Evolutionary conservation across 1,140 invertebrate genomes (phyloP).

Genomic region (Listronotus oregonensis): DNA sequence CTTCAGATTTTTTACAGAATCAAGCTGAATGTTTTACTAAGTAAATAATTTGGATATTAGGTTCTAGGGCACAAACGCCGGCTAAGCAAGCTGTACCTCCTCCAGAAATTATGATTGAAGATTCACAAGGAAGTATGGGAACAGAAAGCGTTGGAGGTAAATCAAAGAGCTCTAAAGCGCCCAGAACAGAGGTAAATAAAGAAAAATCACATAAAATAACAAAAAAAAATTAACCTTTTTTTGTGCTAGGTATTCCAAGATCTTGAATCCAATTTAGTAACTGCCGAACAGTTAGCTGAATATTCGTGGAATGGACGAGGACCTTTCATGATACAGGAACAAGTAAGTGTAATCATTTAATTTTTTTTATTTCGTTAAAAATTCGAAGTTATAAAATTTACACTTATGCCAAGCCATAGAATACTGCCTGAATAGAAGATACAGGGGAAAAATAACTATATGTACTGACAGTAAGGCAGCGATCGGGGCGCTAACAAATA

Average conservation of each 20-base stretch:
- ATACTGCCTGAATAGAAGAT: too few species aligned
- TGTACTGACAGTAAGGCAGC: too few species aligned
- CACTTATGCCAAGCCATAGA: too few species aligned
- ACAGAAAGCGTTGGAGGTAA: constrained; percentile 65
- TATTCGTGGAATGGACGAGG: constrained; percentile 89
- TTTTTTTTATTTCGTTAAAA: too few species aligned
- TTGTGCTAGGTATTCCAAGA: constrained; percentile 55
- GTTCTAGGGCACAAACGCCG: constrained; percentile 59
- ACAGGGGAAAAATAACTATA: too few species aligned
- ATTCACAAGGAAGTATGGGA: constrained; percentile 76
- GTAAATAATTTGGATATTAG: constrained; percentile 1
- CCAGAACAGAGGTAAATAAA: constrained; percentile 38
- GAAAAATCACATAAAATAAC: not conserved
- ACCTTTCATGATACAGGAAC: constrained; percentile 86
- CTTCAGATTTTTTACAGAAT: too few species aligned
- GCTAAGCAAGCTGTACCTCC: constrained; percentile 54
- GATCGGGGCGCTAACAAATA: too few species aligned
- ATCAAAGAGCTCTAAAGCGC: constrained; percentile 42
- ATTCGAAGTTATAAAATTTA: too few species aligned
- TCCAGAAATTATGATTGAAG: constrained; percentile 68
- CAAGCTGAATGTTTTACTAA: too few species aligned
- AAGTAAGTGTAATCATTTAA: constrained; percentile 52
- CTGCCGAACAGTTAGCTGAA: constrained; percentile 87
- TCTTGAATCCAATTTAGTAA: constrained; percentile 69
- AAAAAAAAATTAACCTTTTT: constrained; percentile 4